Percentiles rank a stretch among this genome's conserved stretches.
Evolutionary conservation across 2,797 vertebrate species (phyloP).

Genomic region (Peromyscus aztecus): DNA sequence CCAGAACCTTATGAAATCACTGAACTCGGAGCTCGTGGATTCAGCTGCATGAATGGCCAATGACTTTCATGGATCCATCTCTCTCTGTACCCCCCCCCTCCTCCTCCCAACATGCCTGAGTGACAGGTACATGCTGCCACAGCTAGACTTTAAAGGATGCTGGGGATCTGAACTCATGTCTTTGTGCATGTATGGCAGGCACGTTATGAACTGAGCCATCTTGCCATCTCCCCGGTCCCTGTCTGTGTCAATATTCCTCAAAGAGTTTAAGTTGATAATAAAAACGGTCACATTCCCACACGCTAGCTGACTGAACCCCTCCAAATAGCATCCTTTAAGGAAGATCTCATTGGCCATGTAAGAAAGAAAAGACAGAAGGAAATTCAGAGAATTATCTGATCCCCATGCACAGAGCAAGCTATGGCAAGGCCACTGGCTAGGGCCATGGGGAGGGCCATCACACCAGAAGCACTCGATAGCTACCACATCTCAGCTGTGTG

Average conservation of each 20-base stretch:
- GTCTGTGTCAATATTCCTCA: background rate
- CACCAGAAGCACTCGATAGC: background rate
- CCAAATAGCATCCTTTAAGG: background rate
- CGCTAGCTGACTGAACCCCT: background rate
- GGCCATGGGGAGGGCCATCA: background rate
- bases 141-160: background rate
- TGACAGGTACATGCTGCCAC: background rate
- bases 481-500: background rate
- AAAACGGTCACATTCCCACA: background rate
- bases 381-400: background rate
- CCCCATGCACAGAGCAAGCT: background rate
- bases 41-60: background rate
- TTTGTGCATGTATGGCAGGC: background rate
- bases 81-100: background rate
- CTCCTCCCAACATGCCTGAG: accelerated
- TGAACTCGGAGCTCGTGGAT: background rate
- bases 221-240: background rate
- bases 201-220: background rate
- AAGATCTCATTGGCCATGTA: background rate
- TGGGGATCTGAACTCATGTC: background rate
- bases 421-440: no score
- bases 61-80: background rate
- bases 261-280: conserved; percentile 15
- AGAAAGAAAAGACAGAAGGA: background rate
- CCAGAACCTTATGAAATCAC: background rate